Conservation (phyloP, 2,797 vertebrate species). For the Hippoglossus hippoglossus region DNA sequence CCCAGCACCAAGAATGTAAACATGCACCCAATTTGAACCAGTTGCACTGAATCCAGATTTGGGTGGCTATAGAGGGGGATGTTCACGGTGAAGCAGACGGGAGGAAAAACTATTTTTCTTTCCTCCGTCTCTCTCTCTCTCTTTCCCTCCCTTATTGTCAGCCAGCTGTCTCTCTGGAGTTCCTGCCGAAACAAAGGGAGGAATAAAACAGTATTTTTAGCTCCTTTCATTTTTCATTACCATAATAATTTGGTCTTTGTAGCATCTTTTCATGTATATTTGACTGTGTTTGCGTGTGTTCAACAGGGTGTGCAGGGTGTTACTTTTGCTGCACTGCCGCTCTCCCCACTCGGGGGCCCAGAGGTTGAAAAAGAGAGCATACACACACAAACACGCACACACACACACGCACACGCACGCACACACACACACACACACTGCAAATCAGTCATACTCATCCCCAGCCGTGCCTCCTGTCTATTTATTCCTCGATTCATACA, state of each 20-base stretch:
- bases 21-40: slow-evolving; percentile 71
- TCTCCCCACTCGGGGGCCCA: slow-evolving; percentile 58
- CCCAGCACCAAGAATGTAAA: slow-evolving; percentile 54
- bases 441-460: slow-evolving; percentile 76
- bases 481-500: slow-evolving; percentile 81
- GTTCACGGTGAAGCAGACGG: slow-evolving; percentile 18
- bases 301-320: slow-evolving; percentile 67
- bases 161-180: slow-evolving; percentile 65
- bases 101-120: slow-evolving; percentile 18
- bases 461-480: slow-evolving; percentile 75
- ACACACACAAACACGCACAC: slow-evolving; percentile 7
- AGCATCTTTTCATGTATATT: slow-evolving; percentile 78
- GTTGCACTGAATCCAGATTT: slow-evolving; percentile 64
- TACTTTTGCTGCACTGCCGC: slow-evolving; percentile 57
- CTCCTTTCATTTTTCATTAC: slow-evolving; percentile 82
- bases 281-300: slow-evolving; percentile 58
- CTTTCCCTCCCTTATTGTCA: slow-evolving; percentile 48
- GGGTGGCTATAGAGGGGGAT: slow-evolving; percentile 33
- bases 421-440: neutral
- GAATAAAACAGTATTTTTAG: slow-evolving; percentile 80
- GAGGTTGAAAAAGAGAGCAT: slow-evolving; percentile 61
- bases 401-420: slow-evolving; percentile 36
- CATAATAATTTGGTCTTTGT: slow-evolving; percentile 79
- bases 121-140: slow-evolving; percentile 15
- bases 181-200: slow-evolving; percentile 71